phyloP scores from a whole-genome alignment of 1,140 invertebrate species.

The Lycorma delicatula region DNA sequence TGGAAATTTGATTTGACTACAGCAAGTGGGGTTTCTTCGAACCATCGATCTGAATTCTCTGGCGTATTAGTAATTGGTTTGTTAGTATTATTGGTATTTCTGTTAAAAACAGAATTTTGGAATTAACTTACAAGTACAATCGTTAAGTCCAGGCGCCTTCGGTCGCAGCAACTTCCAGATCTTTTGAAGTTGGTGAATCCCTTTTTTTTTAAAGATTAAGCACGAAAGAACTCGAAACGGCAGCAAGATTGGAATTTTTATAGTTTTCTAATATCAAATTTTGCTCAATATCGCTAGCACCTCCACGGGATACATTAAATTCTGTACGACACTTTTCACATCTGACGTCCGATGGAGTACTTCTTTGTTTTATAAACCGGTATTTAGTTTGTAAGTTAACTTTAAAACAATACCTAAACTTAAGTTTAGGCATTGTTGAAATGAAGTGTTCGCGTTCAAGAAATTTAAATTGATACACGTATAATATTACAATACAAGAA shows the following conservation, averaged over 20 bases:
- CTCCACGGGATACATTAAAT: conserved; percentile 32
- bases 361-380: too few relatives aligned
- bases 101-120: conserved; percentile 26
- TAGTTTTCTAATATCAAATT: conserved; percentile 36
- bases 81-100: neutral
- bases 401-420: too few relatives aligned
- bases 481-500: too few relatives aligned
- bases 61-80: too few relatives aligned
- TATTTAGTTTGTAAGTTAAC: too few relatives aligned
- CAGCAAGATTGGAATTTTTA: conserved; percentile 31
- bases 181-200: conserved; percentile 30
- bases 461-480: too few relatives aligned
- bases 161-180: conserved; percentile 24
- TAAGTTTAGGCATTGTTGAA: too few relatives aligned
- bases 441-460: too few relatives aligned
- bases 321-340: conserved; percentile 34
- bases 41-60: too few relatives aligned
- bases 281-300: conserved; percentile 34
- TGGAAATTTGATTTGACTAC: too few relatives aligned
- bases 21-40: too few relatives aligned
- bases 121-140: conserved; percentile 25
- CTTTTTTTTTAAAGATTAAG: conserved; percentile 20
- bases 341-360: too few relatives aligned
- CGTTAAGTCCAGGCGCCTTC: conserved; percentile 30
- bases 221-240: conserved; percentile 27